Evolutionary conservation across 2,113 vertebrate species (phyloP).

Genomic region (Rynchops niger): DNA sequence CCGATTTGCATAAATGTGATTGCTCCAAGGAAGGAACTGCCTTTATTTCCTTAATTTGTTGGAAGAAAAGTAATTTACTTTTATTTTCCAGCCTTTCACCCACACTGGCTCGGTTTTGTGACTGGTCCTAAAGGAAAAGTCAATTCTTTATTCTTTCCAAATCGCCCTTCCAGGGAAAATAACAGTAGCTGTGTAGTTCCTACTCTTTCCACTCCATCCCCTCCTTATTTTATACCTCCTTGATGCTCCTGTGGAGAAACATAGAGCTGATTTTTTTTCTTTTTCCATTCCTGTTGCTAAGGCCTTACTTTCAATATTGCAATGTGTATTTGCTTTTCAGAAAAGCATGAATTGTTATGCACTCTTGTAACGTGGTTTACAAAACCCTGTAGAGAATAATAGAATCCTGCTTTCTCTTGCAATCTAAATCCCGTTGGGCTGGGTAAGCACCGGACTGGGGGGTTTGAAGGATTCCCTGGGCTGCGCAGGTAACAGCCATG

Average conservation of each 20-base stretch:
- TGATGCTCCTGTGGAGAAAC: neutral
- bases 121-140: slow-evolving; percentile 19
- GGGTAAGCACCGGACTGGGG: neutral
- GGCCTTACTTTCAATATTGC: neutral
- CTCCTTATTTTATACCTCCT: neutral
- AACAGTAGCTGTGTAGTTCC: neutral
- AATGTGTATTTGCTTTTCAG: neutral
- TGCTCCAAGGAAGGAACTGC: slow-evolving; percentile 10
- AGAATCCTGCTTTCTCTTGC: neutral
- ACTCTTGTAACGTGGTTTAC: neutral
- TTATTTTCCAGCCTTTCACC: neutral
- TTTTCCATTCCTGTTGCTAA: neutral
- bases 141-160: neutral
- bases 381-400: neutral
- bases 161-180: slow-evolving; percentile 7
- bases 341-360: neutral
- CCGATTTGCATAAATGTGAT: neutral
- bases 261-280: neutral
- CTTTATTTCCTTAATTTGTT: slow-evolving; percentile 20
- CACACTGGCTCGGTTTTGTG: neutral
- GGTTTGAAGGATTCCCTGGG: neutral
- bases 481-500: neutral
- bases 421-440: neutral
- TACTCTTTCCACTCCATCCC: neutral
- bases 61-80: slow-evolving; percentile 28